Evolutionary conservation across 2,888 invertebrate genomes (phyloP).

Genomic region (Amphipoea lucens): DNA sequence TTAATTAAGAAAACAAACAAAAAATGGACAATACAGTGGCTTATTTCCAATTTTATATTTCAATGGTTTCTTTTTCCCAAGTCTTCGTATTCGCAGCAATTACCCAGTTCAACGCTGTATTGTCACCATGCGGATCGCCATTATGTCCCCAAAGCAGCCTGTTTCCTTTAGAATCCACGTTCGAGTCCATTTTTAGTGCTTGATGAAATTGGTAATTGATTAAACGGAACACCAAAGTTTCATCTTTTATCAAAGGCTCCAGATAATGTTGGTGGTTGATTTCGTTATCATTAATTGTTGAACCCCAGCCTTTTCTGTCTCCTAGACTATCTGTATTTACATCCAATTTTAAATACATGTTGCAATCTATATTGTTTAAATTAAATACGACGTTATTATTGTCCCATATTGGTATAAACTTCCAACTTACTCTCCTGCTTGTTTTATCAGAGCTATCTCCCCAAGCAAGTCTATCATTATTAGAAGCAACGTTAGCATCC

Average conservation of each 20-base stretch:
- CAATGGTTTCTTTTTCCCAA: conserved; percentile 7
- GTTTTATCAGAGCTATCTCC: conserved; percentile 66
- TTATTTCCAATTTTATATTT: conserved; percentile 6
- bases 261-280: conserved; percentile 66
- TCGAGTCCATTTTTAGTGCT: conserved; percentile 65
- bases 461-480: conserved; percentile 63
- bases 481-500: conserved; percentile 44
- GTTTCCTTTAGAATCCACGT: conserved; percentile 55
- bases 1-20: no score
- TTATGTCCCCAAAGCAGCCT: conserved; percentile 66
- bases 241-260: conserved; percentile 64
- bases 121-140: conserved; percentile 46
- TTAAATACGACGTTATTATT: conserved; percentile 67
- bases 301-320: conserved; percentile 68
- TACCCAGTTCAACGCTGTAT: conserved; percentile 44
- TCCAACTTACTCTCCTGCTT: conserved; percentile 68
- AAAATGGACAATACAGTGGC: neutral
- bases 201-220: conserved; percentile 67
- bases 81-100: conserved; percentile 28
- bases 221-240: conserved; percentile 67
- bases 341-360: conserved; percentile 70
- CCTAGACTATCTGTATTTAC: conserved; percentile 51
- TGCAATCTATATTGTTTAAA: conserved; percentile 64
- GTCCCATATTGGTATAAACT: conserved; percentile 65
- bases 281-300: conserved; percentile 43